A percentile compares a stretch with the other conserved stretches of the same genome.
These are phyloP conservation scores for Plagodis pulveraria DNA, from an alignment of 2,888 invertebrate genomes.

Conservation along the genomic window DNA sequence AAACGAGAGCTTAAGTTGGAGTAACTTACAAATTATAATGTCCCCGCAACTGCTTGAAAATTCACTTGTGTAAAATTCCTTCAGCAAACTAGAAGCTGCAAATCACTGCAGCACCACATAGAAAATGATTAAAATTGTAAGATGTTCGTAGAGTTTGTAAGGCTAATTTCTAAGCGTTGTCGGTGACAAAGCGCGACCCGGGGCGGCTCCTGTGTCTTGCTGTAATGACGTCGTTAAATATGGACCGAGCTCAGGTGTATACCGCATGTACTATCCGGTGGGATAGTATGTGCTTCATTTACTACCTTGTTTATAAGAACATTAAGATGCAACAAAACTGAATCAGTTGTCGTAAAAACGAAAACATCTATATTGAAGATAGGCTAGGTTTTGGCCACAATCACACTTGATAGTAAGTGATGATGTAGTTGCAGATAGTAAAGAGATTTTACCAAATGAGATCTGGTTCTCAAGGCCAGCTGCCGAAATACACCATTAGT, in stretches of 20 bases:
- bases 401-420: too few species aligned
- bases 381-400: too few species aligned
- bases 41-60: too few species aligned
- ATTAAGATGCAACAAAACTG: too few species aligned
- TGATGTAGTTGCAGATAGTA: too few species aligned
- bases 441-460: too few species aligned
- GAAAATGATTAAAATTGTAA: slow-evolving; percentile 37
- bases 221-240: slow-evolving; percentile 83
- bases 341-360: too few species aligned
- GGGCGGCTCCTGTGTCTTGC: slow-evolving; percentile 63
- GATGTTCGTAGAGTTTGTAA: slow-evolving; percentile 28
- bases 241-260: slow-evolving; percentile 52
- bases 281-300: background rate
- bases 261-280: slow-evolving; percentile 12
- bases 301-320: background rate
- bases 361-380: too few species aligned
- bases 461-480: too few species aligned
- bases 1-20: too few species aligned
- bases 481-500: too few species aligned
- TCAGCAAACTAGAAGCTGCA: background rate
- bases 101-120: slow-evolving; percentile 4
- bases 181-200: slow-evolving; percentile 53
- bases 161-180: slow-evolving; percentile 33
- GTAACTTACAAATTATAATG: too few species aligned
- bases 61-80: background rate